These are phyloP conservation scores for Gryllus longicercus DNA, from an alignment of 2,888 invertebrate genomes.

Conservation along the genomic window DNA sequence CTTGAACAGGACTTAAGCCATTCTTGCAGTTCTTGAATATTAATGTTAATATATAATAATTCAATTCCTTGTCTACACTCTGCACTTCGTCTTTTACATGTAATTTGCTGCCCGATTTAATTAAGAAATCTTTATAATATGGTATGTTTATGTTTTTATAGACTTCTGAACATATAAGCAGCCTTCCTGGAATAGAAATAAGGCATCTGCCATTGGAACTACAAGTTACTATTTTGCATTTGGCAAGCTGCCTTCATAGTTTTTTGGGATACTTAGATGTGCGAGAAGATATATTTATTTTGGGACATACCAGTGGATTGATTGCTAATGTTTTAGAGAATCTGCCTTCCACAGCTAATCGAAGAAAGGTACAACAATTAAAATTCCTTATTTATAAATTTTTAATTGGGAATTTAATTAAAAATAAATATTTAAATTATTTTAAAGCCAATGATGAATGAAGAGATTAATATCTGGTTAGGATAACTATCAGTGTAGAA, in stretches of 20 bases:
- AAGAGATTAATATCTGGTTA: too few relatives aligned
- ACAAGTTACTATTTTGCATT: slow-evolving; percentile 49
- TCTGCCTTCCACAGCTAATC: slow-evolving; percentile 52
- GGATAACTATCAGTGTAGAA: too few relatives aligned
- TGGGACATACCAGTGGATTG: slow-evolving; percentile 61
- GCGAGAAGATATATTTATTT: slow-evolving; percentile 62
- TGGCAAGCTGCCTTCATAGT: slow-evolving; percentile 54
- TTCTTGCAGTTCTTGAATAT: too few relatives aligned
- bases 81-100: too few relatives aligned
- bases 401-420: too few relatives aligned
- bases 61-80: not conserved
- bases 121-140: too few relatives aligned
- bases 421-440: too few relatives aligned
- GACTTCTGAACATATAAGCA: not conserved
- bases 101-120: too few relatives aligned
- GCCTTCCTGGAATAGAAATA: slow-evolving; percentile 44
- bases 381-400: too few relatives aligned
- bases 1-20: too few relatives aligned
- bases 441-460: too few relatives aligned
- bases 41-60: not conserved
- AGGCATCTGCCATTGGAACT: slow-evolving; percentile 48
- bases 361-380: slow-evolving; percentile 53
- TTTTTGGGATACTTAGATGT: slow-evolving; percentile 58
- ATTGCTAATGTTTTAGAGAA: slow-evolving; percentile 59
- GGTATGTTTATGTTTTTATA: not conserved